Evolutionary conservation across 2,113 vertebrate genomes (phyloP).

Genomic region (Festucalex cinctus): DNA sequence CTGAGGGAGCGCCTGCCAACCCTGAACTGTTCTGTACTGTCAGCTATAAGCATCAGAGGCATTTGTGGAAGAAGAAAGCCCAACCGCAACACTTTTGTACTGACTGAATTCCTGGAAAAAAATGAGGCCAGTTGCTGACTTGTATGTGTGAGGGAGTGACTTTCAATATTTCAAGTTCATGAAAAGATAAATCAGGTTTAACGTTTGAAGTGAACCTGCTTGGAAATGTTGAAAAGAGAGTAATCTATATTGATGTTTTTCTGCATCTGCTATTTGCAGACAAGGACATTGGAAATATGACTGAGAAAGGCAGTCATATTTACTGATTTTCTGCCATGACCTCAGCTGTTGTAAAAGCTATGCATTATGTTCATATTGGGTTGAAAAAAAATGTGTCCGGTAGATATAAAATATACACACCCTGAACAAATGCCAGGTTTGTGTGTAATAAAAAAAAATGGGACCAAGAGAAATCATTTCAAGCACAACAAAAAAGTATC

Average conservation of each 20-base stretch:
- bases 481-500: too few relatives aligned
- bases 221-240: conserved; percentile 13
- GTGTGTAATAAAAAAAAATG: too few relatives aligned
- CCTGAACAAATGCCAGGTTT: too few relatives aligned
- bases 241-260: conserved; percentile 16
- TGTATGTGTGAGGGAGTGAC: conserved; percentile 13
- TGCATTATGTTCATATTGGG: conserved; percentile 21
- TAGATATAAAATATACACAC: too few relatives aligned
- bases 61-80: conserved; percentile 36
- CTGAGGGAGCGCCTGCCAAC: conserved; percentile 28
- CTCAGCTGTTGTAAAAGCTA: conserved; percentile 34
- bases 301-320: not conserved
- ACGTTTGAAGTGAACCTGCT: conserved; percentile 3
- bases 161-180: conserved; percentile 22
- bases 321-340: conserved; percentile 30
- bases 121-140: conserved; percentile 20
- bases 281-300: conserved; percentile 21
- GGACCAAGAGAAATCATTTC: too few relatives aligned
- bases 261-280: conserved; percentile 26
- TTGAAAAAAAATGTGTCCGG: not conserved
- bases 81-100: conserved; percentile 33
- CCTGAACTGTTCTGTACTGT: conserved; percentile 41
- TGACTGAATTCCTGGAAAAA: conserved; percentile 16
- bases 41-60: conserved; percentile 50
- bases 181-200: conserved; percentile 26